Evolutionary conservation across 2,113 vertebrate species (phyloP), one percentile per base, ranked within the genome.

Genomic region (Colossoma macropomum): DNA sequence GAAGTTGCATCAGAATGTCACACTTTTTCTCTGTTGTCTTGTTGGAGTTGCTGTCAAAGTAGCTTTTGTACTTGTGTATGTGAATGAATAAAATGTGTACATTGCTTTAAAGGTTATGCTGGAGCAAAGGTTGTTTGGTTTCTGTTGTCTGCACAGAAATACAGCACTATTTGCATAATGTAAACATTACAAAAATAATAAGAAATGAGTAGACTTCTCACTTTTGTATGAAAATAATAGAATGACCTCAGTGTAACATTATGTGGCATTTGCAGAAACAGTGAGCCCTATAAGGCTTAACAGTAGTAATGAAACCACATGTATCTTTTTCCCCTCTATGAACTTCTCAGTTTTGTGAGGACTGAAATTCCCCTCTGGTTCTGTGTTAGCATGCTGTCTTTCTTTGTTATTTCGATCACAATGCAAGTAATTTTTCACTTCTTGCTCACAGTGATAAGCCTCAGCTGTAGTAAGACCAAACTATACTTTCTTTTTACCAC

Each of bases 281-380:
- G 6, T 34, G 21, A 21, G 21, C 19, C 23, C 12, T 70, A 15
- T 19, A 1, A 62, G 59, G 23, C n/a, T 10, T n/a, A 34, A 34
- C 19, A 41, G 34, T 71, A 25, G 41, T 71, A 45, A 8, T 71
- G 38, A 45, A 71, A 71, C 68, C 23, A 19, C 30, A 38, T 68
- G 6, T 34, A 34, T 16, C 32, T 3, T 65, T 65, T 16, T 30
- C 0, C 30, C 16, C 16, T 19, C 7, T 21, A 23, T 41, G 30
- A 38, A 34, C 65, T 21, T 70, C 23, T 34, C 30, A 38, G 15
- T 68, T 70, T 7, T 70, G 19, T 7, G 41, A 70, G 19, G 17
- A n/a, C 66, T 70, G 21, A 70, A 70, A 70, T n/a, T 71, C 68
- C 68, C 68, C 68, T 45, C 68, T 16, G 25, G 21, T 12, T 71